These are phyloP conservation scores for Trissolcus japonicus DNA, from an alignment of 2,888 invertebrate species.

Conservation along the genomic window DNA sequence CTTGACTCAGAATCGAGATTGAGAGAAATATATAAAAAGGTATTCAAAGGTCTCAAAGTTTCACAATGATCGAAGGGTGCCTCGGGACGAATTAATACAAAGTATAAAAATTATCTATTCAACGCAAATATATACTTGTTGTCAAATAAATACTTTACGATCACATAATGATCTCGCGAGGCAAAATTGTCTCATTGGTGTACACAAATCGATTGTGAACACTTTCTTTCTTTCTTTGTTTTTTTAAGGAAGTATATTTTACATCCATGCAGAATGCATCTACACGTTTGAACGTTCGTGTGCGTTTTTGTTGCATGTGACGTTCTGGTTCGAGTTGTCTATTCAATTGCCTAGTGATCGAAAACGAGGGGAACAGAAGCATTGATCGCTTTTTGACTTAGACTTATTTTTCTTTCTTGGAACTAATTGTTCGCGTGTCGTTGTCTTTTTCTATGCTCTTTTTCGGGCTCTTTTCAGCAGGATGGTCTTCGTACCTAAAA, in stretches of 20 bases:
- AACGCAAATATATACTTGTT: conserved; percentile 26
- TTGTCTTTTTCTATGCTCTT: conserved; percentile 43
- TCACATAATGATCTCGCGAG: conserved; percentile 41
- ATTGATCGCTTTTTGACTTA: conserved; percentile 16
- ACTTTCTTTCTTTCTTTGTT: conserved; percentile 6
- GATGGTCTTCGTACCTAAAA: conserved; percentile 84
- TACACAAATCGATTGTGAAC: conserved; percentile 12
- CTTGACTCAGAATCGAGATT: too few species aligned
- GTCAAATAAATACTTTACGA: conserved; percentile 41
- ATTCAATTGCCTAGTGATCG: conserved; percentile 15
- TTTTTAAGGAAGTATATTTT: conserved; percentile 35
- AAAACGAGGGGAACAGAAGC: conserved; percentile 10
- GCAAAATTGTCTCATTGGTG: conserved; percentile 28
- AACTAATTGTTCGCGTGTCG: conserved; percentile 49
- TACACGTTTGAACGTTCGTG: conserved; percentile 31
- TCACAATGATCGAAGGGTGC: conserved; percentile 12
- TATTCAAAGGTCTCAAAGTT: neutral
- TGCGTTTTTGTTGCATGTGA: conserved; percentile 32
- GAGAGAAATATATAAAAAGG: neutral
- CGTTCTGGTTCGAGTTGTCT: conserved; percentile 14
- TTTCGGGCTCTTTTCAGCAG: conserved; percentile 75
- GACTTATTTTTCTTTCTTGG: conserved; percentile 68
- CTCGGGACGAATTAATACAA: neutral
- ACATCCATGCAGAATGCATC: conserved; percentile 30
- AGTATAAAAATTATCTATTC: conserved; percentile 12